Percentiles rank a stretch among this genome's conserved stretches.
phyloP scores from a whole-genome alignment of 2,888 invertebrate genomes.

The Molanna angustata region DNA sequence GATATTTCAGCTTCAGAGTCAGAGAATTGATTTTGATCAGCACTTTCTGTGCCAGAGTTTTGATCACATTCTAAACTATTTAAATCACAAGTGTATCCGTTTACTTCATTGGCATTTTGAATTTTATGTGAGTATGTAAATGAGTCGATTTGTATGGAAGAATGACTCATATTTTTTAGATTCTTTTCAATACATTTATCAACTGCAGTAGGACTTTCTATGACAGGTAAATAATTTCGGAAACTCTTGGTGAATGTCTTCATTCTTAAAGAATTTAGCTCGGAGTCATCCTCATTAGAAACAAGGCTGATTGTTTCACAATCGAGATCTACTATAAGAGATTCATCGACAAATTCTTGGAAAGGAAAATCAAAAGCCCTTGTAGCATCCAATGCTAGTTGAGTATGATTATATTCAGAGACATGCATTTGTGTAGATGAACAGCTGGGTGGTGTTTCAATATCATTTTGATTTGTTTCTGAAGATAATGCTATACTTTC shows the following conservation, averaged over 20 bases:
- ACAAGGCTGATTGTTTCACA: conserved; percentile 65
- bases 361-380: conserved; percentile 20
- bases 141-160: conserved; percentile 26
- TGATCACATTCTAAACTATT: conserved; percentile 59
- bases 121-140: conserved; percentile 5
- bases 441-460: conserved; percentile 39
- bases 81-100: conserved; percentile 44
- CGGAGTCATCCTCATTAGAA: conserved; percentile 71
- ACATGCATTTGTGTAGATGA: conserved; percentile 13
- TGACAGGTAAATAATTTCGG: conserved; percentile 50
- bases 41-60: conserved; percentile 56
- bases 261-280: conserved; percentile 58
- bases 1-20: conserved; percentile 48
- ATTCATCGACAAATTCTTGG: conserved; percentile 20
- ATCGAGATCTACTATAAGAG: conserved; percentile 40
- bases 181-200: conserved; percentile 52
- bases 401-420: conserved; percentile 19
- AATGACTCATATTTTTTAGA: conserved; percentile 50
- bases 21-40: conserved; percentile 41
- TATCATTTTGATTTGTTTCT: conserved; percentile 51
- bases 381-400: conserved; percentile 18
- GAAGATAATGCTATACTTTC: conserved; percentile 53
- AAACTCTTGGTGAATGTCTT: conserved; percentile 59
- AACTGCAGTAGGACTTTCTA: conserved; percentile 48
- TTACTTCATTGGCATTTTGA: conserved; percentile 34